These are phyloP conservation scores for Carduelis carduelis DNA, from an alignment of 2,797 vertebrate genomes.

Conservation along the genomic window DNA sequence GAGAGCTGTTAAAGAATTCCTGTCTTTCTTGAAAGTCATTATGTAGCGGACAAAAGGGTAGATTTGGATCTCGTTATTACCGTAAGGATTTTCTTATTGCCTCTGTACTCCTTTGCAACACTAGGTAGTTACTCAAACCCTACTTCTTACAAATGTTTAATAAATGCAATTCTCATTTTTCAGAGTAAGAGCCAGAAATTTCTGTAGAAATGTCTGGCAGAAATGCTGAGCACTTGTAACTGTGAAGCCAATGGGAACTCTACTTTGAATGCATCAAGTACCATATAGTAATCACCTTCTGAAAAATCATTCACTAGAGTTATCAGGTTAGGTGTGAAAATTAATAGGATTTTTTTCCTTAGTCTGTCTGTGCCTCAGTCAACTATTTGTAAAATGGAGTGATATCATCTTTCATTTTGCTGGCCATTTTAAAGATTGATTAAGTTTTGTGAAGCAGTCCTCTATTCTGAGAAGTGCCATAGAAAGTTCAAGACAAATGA, in stretches of 20 bases:
- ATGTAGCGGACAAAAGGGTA: neutral
- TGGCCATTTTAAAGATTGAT: constrained; percentile 22
- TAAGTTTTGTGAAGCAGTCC: neutral
- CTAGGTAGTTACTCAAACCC: neutral
- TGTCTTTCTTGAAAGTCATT: neutral
- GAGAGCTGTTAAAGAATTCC: neutral
- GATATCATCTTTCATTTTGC: constrained; percentile 42
- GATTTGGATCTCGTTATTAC: neutral
- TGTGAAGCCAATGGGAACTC: neutral
- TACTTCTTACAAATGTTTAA: neutral
- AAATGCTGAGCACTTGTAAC: neutral
- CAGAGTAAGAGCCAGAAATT: neutral
- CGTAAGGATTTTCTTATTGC: neutral
- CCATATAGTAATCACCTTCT: neutral
- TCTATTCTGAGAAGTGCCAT: neutral
- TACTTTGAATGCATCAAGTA: neutral
- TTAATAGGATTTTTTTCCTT: constrained; percentile 16
- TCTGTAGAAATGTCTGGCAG: neutral
- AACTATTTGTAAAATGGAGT: neutral
- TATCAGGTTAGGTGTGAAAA: constrained; percentile 27
- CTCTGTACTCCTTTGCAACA: neutral
- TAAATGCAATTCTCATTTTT: neutral
- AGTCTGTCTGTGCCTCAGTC: neutral
- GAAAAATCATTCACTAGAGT: constrained; percentile 17
- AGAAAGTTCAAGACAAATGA: constrained; percentile 13